Base-by-base conservation (phyloP, 2,113 vertebrate genomes). In the Apaloderma vittatum region DNA sequence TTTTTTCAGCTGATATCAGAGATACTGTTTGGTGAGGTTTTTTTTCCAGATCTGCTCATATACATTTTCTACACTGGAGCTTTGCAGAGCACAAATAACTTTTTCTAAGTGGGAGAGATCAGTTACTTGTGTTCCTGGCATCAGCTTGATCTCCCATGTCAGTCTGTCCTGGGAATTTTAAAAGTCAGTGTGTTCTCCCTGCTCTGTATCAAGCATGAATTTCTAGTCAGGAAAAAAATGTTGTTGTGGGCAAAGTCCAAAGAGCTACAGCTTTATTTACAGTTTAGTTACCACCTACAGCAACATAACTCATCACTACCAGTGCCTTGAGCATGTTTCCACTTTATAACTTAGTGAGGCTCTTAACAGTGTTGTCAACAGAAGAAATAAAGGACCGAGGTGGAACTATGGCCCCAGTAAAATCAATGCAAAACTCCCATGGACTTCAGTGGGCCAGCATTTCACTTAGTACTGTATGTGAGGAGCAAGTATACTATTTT, bases 261-360 rank as follows among this genome's bases (percentile, higher is more conserved):
- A 67, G 75, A 86, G 45, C 92, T 93, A 88, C 57, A 94, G 86
- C 57, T 92, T 95, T 96, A 93, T 96, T 97, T 97, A 89, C 79
- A 49, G 76, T 92, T 92, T 86, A 88, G 82, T 74, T 93, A 63
- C 88, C 79, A 92, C 79, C 83, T 96, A 80, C 88, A 92, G 86
- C 61, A 83, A 55, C 2, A 3, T 34, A 77, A 90, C 86, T 90
- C 94, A 66, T 92, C 82, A 37, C 68, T 46, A n/a, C 72, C 76
- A 87, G 58, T 51, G 88, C 92, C 79, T 75, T 90, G 73, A 79
- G 65, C 65, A 45, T 14, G 29, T 81, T 92, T 89, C 48, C 57
- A 81, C 88, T 73, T 93, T 45, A 4, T 80, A 62, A 63, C 59
- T 71, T 71, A 34, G 40, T 65, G 67, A 80, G 48, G 36, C 57